phyloP scores from a whole-genome alignment of 2,113 vertebrate species.

The Mormyrus lacerda region DNA sequence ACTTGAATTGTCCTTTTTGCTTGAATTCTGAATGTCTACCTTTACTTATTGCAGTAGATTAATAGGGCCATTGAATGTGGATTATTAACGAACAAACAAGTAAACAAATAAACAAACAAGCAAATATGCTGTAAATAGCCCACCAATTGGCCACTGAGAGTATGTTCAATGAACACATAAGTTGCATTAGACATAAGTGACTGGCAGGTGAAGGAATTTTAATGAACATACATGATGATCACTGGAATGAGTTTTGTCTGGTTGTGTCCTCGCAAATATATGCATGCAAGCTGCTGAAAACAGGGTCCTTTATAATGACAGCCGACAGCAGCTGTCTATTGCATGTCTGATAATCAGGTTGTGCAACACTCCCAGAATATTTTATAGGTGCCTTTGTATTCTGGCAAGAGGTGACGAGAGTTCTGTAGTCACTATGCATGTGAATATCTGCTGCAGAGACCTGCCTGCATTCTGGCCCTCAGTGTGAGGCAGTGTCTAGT shows the following conservation, averaged over 20 bases:
- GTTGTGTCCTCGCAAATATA: neutral
- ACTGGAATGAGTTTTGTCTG: neutral
- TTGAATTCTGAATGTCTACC: neutral
- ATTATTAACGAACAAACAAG: neutral
- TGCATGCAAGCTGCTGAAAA: neutral
- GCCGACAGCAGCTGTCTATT: neutral
- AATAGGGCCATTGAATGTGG: neutral
- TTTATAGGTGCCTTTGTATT: neutral
- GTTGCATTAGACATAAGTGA: neutral
- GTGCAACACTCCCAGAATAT: neutral
- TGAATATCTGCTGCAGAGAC: conserved; percentile 55
- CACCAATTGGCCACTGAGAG: neutral
- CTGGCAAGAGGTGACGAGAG: neutral
- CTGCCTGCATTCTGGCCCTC: conserved; percentile 46
- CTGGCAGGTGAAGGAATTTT: neutral
- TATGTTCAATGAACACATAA: neutral
- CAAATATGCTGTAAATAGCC: neutral
- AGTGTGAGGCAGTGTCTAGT: conserved; percentile 49
- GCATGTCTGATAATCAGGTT: neutral
- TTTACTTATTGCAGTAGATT: neutral
- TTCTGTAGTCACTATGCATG: conserved; percentile 35
- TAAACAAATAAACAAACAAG: neutral
- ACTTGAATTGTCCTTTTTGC: neutral
- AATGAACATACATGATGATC: neutral
- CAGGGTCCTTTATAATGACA: neutral